Conservation (phyloP, 2,888 invertebrate species). For the Clunio marinus region DNA sequence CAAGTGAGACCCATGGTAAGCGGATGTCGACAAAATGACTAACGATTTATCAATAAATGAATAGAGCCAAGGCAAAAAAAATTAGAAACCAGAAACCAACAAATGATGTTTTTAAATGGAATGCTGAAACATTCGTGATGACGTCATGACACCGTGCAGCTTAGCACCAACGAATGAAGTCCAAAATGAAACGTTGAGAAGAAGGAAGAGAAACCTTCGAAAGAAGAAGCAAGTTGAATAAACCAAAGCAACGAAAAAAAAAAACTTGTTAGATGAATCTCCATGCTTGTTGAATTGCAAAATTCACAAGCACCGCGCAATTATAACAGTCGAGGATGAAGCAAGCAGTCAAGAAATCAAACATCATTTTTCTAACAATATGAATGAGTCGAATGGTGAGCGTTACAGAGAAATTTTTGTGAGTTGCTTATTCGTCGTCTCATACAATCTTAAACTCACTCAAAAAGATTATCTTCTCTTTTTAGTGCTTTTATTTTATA, state of each 20-base stretch:
- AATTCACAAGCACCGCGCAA: too few relatives aligned
- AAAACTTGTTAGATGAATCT: constrained; percentile 1
- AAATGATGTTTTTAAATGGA: not conserved
- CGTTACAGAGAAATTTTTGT: not conserved
- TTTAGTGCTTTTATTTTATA: not conserved
- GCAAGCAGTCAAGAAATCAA: not conserved
- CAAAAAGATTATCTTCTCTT: not conserved
- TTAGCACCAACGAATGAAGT: not conserved
- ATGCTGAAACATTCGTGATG: not conserved
- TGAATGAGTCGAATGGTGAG: not conserved
- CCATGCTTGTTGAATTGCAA: not conserved
- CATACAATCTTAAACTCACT: not conserved
- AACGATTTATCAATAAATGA: constrained; percentile 21
- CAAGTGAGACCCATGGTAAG: too few relatives aligned
- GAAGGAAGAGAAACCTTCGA: not conserved
- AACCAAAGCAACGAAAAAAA: too few relatives aligned
- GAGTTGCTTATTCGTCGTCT: not conserved
- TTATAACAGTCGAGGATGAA: not conserved
- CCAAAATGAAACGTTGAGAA: not conserved
- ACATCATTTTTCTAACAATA: constrained; percentile 7
- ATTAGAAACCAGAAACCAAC: not conserved
- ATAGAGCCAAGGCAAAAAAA: not conserved
- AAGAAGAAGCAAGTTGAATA: constrained; percentile 10
- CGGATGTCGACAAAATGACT: constrained; percentile 30
- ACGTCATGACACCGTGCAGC: not conserved